Base-by-base conservation (phyloP, 1,140 invertebrate species). In the Drosophila punjabiensis region DNA sequence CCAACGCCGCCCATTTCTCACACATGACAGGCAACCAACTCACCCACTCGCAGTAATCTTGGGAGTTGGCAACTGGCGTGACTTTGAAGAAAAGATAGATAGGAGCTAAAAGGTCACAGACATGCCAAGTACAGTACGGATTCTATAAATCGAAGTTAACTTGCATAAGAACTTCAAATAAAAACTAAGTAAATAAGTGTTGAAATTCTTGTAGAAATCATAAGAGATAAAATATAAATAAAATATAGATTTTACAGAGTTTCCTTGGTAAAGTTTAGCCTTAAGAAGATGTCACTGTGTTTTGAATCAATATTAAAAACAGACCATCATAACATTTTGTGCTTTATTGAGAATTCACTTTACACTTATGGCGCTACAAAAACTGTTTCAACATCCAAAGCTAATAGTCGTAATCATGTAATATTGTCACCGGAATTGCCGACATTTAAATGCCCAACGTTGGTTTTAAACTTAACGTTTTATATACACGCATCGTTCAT, bases 381-480 rank as follows among this genome's bases (percentile, higher is more conserved):
- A 76, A 50, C 76, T 66, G 62, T 64, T 32, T 63, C 24, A 85
- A 87, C 77, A 65, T 78, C 43, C 60, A 62, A 58, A 82, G 48
- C 58, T 82, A 62, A 68, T 48, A 33, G 35, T 79, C 66, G 37
- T 64, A 68, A 70, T 67, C 53, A 82, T 69, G 61, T 85, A 77
- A 80, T 90, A 90, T 86, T 90, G 87, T 90, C 86, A 86, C 68
- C 86, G 86, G 86, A 86, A 90, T 90, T 88, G 74, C 61, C 79
- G 79, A 90, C 79, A 74, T 74, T 71, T 90, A 90, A 90, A 90
- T 90, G 86, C 86, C 82, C 47, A 65, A 79, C 43, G 62, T 81
- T 81, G 52, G 32, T 53, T 82, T 58, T 71, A 83, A 53, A 64
- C 58, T 67, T 78, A 69, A 74, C 74, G 32, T 58, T 55, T 39